Base-by-base conservation (phyloP, 2,888 invertebrate genomes). In the Cerastis leucographa region DNA sequence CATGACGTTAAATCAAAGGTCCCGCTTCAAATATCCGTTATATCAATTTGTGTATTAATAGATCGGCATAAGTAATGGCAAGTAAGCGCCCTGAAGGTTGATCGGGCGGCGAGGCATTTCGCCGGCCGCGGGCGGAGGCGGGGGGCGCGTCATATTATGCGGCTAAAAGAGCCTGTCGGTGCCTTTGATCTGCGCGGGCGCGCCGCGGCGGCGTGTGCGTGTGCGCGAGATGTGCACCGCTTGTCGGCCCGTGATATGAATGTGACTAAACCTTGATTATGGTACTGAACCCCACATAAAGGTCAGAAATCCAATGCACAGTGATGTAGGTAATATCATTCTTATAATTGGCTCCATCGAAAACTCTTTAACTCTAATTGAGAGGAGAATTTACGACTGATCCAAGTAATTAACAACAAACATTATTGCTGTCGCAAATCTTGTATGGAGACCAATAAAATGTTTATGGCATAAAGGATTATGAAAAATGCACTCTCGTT, bases 251-350 rank as follows among this genome's bases (percentile, higher is more conserved):
- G 92, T 96, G 94, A 96, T 96, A 95, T 94, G 94, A 95, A 96
- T 96, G 96, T 95, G 96, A 96, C 96, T 96, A 96, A 96, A 95
- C 95, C 95, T 96, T 96, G 96, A 96, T 96, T 96, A 96, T 95
- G 94, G 94, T 93, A 95, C 93, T 95, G 95, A 95, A 95, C 95
- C 94, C 94, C 93, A 93, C 93, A 93, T 92, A 93, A 95, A 95
- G 96, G 95, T 96, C 96, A 96, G 90, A 91, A 93, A 93, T 92
- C 90, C 92, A 90, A 94, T 91, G 90, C 90, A 90, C 90, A 74
- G 88, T 90, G 87, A 89, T 91, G 89, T 92, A 90, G 90, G 90
- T 88, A 88, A 88, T 90, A 90, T 91, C 91, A 87, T 87, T 90
- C 87, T 89, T 86, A 87, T 92, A 92, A 92, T 93, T 93, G 91